These are phyloP conservation scores for Etheostoma nigrum DNA, from an alignment of 2,797 vertebrate species.

Conservation along the genomic window DNA sequence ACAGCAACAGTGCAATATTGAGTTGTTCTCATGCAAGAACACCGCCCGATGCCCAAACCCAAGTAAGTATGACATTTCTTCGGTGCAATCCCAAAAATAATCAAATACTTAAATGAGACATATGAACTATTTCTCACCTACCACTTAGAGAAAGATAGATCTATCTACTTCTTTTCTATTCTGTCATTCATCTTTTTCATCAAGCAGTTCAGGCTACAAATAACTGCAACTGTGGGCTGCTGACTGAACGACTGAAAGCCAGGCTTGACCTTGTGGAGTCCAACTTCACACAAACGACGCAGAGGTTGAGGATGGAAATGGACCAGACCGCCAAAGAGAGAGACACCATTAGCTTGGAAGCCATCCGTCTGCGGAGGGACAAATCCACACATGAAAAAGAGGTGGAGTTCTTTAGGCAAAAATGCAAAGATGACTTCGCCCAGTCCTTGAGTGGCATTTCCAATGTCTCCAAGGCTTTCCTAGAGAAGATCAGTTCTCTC, in stretches of 20 bases:
- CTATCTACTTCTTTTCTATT: neutral
- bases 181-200: neutral
- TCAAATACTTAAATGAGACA: neutral
- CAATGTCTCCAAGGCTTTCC: constrained; percentile 73
- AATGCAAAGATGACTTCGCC: constrained; percentile 76
- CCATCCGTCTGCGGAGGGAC: constrained; percentile 63
- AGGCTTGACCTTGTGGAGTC: constrained; percentile 51
- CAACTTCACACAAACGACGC: constrained; percentile 79
- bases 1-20: constrained; percentile 54
- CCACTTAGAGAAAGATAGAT: neutral
- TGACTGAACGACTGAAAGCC: constrained; percentile 56
- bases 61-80: constrained; percentile 47
- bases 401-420: constrained; percentile 62
- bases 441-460: constrained; percentile 69
- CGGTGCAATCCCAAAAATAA: constrained; percentile 8
- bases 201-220: rapidly evolving
- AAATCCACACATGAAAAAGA: constrained; percentile 66
- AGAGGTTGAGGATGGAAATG: constrained; percentile 56
- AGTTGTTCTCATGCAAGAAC: rapidly evolving
- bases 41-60: rapidly evolving
- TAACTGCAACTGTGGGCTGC: constrained; percentile 35
- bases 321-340: constrained; percentile 52
- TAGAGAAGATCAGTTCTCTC: constrained; percentile 72
- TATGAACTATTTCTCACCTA: neutral
- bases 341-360: constrained; percentile 66